A percentile compares a stretch with the other conserved stretches of the same genome.
Conservation (phyloP, 2,797 vertebrate genomes). For the Ctenopoma multispine region DNA sequence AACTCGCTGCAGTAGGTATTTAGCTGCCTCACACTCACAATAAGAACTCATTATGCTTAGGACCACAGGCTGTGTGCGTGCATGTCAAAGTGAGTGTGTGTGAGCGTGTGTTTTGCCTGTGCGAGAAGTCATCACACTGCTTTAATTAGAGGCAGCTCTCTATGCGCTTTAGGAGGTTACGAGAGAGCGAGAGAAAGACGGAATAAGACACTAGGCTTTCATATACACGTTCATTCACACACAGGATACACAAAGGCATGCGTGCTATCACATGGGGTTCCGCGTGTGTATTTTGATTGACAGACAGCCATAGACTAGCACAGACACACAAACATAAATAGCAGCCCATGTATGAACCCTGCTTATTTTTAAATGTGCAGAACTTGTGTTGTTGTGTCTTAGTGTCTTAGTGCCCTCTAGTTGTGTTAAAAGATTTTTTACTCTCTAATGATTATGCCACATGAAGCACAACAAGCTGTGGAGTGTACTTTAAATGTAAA, state of each 20-base stretch:
- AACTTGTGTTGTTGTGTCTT: constrained; percentile 3
- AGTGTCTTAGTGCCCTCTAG: constrained; percentile 41
- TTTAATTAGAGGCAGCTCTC: constrained; percentile 67
- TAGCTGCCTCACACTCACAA: constrained; percentile 52
- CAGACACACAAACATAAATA: not conserved
- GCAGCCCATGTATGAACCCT: not conserved
- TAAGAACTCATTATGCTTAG: constrained; percentile 64
- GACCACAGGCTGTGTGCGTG: constrained; percentile 56
- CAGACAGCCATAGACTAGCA: not conserved
- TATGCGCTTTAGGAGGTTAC: constrained; percentile 34
- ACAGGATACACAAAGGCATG: not conserved
- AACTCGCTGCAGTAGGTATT: constrained; percentile 54
- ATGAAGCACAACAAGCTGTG: not conserved
- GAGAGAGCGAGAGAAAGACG: constrained; percentile 15
- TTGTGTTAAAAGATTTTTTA: constrained; percentile 15
- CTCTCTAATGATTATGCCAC: constrained; percentile 3
- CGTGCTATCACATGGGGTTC: not conserved
- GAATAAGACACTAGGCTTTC: not conserved
- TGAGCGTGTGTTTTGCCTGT: constrained; percentile 29
- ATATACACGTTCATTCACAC: not conserved
- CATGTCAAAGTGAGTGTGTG: constrained; percentile 11
- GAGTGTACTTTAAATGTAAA: not conserved
- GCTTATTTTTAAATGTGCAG: not conserved
- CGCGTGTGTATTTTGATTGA: not conserved
- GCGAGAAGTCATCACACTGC: constrained; percentile 51